phyloP scores from a whole-genome alignment of 2,888 invertebrate genomes.

The Beris morrisii region DNA sequence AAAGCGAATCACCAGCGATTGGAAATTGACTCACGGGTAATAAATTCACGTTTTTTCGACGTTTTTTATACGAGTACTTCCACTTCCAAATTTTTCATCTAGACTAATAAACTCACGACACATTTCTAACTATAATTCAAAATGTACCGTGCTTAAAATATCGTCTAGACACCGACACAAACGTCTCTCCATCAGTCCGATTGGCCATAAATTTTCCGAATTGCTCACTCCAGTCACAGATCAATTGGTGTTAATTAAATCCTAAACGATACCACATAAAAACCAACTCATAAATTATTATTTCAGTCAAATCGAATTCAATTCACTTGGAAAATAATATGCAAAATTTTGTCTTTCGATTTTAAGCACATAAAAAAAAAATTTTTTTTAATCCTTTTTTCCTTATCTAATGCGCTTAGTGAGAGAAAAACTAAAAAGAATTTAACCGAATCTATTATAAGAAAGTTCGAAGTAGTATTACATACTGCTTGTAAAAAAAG shows the following conservation, averaged over 20 bases:
- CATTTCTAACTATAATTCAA: no score
- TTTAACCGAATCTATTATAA: conserved; percentile 7
- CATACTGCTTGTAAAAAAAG: conserved; percentile 11
- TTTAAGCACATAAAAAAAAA: neutral
- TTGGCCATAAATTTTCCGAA: conserved; percentile 35
- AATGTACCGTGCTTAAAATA: no score
- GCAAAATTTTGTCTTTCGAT: conserved; percentile 14
- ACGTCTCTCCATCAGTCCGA: no score
- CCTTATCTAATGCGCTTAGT: no score
- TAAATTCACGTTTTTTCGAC: no score
- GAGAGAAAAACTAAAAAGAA: neutral
- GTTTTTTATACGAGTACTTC: no score
- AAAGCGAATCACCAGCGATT: no score
- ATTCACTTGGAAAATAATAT: conserved; percentile 14
- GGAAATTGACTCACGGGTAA: no score
- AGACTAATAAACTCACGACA: no score
- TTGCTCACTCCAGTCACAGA: conserved; percentile 47
- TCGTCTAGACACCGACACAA: no score
- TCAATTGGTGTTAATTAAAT: conserved; percentile 58
- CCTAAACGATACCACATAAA: conserved; percentile 43
- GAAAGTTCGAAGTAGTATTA: conserved; percentile 12
- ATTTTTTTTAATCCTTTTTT: conserved; percentile 1
- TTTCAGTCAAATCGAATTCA: conserved; percentile 22
- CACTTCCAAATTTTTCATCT: no score
- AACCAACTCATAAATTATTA: conserved; percentile 42